Evolutionary conservation across 2,888 invertebrate genomes (phyloP).

Genomic region (Torymus tubicola): DNA sequence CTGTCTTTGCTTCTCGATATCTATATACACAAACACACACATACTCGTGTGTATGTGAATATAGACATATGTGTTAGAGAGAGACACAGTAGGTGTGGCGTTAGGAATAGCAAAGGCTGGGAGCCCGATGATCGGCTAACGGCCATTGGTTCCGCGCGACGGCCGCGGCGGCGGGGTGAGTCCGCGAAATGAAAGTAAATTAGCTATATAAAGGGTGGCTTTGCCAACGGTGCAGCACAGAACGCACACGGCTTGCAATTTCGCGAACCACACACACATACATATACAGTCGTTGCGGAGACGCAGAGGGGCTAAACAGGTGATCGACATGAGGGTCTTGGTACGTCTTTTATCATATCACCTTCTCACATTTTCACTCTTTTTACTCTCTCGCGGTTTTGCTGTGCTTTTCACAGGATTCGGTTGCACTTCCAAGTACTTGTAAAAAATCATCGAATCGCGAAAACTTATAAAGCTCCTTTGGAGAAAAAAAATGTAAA

Average conservation of each 20-base stretch:
- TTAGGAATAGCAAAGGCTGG: constrained; percentile 60
- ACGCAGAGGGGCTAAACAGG: constrained; percentile 61
- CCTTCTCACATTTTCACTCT: not conserved
- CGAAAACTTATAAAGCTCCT: too few species aligned
- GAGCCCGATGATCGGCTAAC: constrained; percentile 65
- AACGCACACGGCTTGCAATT: constrained; percentile 69
- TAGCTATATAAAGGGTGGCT: constrained; percentile 76
- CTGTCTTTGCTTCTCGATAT: too few species aligned
- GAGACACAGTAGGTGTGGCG: constrained; percentile 72
- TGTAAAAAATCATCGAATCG: too few species aligned
- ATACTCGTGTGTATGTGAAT: not conserved
- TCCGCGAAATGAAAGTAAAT: constrained; percentile 74
- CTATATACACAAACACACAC: constrained; percentile 27
- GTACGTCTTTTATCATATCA: constrained; percentile 58
- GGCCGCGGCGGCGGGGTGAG: constrained; percentile 18
- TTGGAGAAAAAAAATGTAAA: too few species aligned
- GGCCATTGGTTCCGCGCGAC: constrained; percentile 65
- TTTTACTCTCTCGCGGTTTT: not conserved
- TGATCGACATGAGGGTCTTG: constrained; percentile 72
- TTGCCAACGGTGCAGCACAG: constrained; percentile 66
- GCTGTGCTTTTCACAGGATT: not conserved
- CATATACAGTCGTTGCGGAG: constrained; percentile 28
- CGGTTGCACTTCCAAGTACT: too few species aligned
- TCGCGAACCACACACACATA: constrained; percentile 58
- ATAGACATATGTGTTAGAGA: not conserved